Evolutionary conservation across 2,113 vertebrate species (phyloP).

Genomic region (Callaeas wilsoni): DNA sequence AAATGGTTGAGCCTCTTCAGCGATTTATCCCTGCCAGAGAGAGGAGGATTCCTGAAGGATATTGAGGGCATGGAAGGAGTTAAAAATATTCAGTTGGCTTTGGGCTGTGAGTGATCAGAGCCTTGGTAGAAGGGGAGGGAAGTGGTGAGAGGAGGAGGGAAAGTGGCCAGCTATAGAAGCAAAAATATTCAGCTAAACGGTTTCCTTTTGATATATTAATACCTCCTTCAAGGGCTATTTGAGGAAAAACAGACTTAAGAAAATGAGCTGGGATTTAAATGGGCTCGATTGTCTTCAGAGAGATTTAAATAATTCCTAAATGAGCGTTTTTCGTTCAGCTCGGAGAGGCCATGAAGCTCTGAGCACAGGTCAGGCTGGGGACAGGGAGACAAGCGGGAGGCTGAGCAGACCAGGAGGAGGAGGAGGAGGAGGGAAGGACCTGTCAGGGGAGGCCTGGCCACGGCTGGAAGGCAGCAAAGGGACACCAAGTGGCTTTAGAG

Average conservation of each 20-base stretch:
- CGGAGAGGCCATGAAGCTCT: neutral
- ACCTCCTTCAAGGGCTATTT: conserved; percentile 16
- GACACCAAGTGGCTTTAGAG: neutral
- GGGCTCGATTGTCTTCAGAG: conserved; percentile 39
- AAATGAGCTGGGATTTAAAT: conserved; percentile 41
- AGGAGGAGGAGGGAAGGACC: neutral
- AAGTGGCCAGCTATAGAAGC: neutral
- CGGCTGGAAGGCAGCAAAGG: neutral
- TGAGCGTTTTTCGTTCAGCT: neutral
- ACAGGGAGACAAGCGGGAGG: neutral
- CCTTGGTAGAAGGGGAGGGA: neutral
- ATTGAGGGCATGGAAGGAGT: neutral
- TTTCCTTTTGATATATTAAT: conserved; percentile 40
- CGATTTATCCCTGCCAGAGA: neutral
- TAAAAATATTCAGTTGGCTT: neutral
- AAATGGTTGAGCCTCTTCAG: neutral
- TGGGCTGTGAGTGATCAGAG: neutral
- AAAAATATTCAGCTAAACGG: neutral
- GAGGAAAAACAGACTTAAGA: conserved; percentile 43
- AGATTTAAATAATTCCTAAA: conserved; percentile 40
- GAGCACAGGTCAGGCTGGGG: conserved; percentile 21
- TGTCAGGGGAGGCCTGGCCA: neutral
- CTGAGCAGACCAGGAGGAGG: neutral
- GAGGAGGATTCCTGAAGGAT: neutral
- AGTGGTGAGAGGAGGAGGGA: neutral